These are phyloP conservation scores for Beris morrisii DNA, from an alignment of 2,888 invertebrate genomes.

Conservation along the genomic window DNA sequence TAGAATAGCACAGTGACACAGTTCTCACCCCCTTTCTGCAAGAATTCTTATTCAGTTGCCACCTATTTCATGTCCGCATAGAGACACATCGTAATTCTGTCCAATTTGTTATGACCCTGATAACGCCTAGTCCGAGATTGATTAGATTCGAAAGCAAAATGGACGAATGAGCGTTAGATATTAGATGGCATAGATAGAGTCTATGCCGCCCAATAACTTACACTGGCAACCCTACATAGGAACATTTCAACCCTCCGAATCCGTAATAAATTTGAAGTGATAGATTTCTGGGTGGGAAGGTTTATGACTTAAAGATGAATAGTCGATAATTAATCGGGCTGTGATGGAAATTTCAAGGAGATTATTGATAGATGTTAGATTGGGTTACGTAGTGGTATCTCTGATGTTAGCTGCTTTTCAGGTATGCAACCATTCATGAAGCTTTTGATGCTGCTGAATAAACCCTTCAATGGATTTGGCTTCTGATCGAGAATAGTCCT, in stretches of 20 bases:
- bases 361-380: too few species aligned
- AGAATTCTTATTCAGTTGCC: constrained; percentile 8
- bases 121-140: constrained; percentile 29
- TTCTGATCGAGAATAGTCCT: too few species aligned
- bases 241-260: neutral
- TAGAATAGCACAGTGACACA: neutral
- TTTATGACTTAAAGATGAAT: constrained; percentile 14
- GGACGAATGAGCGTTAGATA: constrained; percentile 23
- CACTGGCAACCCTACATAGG: neutral
- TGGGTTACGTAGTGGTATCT: neutral
- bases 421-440: too few species aligned
- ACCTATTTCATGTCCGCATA: constrained; percentile 24
- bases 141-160: constrained; percentile 26
- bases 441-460: too few species aligned
- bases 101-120: constrained; percentile 27
- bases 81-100: constrained; percentile 10
- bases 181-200: neutral
- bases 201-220: neutral
- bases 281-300: constrained; percentile 3
- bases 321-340: constrained; percentile 4
- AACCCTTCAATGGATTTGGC: too few species aligned
- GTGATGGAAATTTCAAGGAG: too few species aligned
- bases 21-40: neutral
- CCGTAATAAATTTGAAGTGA: constrained; percentile 20
- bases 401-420: too few species aligned